phyloP scores from a whole-genome alignment of 2,888 invertebrate species.

The Andrena fulva region DNA sequence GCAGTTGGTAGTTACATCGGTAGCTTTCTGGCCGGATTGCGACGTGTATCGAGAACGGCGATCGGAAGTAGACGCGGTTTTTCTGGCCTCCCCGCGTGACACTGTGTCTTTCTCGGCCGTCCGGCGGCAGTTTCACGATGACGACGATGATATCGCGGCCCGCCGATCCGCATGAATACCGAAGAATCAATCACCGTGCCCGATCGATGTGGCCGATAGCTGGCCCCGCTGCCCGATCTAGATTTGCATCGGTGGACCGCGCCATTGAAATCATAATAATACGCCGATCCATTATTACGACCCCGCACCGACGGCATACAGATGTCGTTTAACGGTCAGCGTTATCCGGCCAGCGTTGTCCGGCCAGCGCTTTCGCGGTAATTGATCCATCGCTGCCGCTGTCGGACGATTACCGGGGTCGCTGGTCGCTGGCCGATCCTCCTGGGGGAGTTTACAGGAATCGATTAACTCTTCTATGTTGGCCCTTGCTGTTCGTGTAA shows the following conservation, averaged over 20 bases:
- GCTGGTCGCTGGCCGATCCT: conserved; percentile 1
- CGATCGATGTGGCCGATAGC: conserved; percentile 70
- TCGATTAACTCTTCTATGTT: too few species aligned
- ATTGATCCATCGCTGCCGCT: conserved; percentile 48
- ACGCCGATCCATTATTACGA: conserved; percentile 67
- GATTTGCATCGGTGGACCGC: conserved; percentile 69
- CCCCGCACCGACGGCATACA: conserved; percentile 46
- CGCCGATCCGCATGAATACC: conserved; percentile 73
- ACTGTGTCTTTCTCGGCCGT: conserved; percentile 35
- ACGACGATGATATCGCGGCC: conserved; percentile 73
- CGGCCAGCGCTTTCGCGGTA: conserved; percentile 36
- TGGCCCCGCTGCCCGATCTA: conserved; percentile 65
- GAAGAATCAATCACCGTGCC: conserved; percentile 75
- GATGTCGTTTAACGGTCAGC: conserved; percentile 50
- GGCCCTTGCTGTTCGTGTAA: too few species aligned
- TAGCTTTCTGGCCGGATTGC: conserved; percentile 59
- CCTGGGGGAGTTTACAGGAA: not conserved
- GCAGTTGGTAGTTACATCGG: conserved; percentile 55
- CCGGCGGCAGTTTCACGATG: conserved; percentile 56
- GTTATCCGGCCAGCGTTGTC: conserved; percentile 22
- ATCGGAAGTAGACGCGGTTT: conserved; percentile 50
- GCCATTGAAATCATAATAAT: conserved; percentile 77
- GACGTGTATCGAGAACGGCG: conserved; percentile 47
- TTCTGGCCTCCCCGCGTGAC: conserved; percentile 3
- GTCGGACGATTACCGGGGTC: conserved; percentile 12